Base-by-base conservation (phyloP, 2,888 invertebrate species). In the Ochropacha duplaris region DNA sequence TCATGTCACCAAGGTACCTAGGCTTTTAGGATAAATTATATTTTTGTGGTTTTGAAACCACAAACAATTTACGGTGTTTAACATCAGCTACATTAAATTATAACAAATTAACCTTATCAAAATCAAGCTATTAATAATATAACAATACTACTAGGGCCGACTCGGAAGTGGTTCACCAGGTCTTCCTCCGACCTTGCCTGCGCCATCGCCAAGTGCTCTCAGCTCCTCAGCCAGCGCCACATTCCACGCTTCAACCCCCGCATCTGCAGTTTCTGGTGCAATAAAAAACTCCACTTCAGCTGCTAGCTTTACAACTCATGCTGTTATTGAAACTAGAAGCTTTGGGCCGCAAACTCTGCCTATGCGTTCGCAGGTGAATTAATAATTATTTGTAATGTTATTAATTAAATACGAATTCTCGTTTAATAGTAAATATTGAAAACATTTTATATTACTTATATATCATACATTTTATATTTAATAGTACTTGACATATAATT, bases 181-280 rank as follows among this genome's bases (percentile, higher is more conserved):
- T 12, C 94, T 96, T n/a, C 96, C 96, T 1, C 96, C 96, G 26
- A 95, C 95, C 26, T 82, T 95, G 49, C 96, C 96, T 14, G 96
- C 96, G 0, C 96, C 96, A 0, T 95, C 96, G 28, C 96, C 96
- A 16, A 94, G 94, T 68, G 94, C 94, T 57, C 81, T 93, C 24
- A 90, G 94, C 68, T 93, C 95, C 50, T 94, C 95, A 74, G 95
- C 95, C 8, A 95, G 95, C 71, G 95, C 95, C 64, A 93, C 93
- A 57, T 94, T 93, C 76, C 91, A 92, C 61, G 89, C 94, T 55
- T 85, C 92, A 55, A 86, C 79, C 4, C 86, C 90, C 4, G 83
- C 84, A 14, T 70, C 85, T 54, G 80, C 81, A 49, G 71, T 83
- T 9, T 73, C 79, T 55, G 91, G 88, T 60, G 88, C 93, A 54